A percentile compares a stretch with the other conserved stretches of the same genome.
These are phyloP conservation scores for Stenchaetothrips biformis DNA, from an alignment of 2,888 invertebrate species.

Conservation along the genomic window DNA sequence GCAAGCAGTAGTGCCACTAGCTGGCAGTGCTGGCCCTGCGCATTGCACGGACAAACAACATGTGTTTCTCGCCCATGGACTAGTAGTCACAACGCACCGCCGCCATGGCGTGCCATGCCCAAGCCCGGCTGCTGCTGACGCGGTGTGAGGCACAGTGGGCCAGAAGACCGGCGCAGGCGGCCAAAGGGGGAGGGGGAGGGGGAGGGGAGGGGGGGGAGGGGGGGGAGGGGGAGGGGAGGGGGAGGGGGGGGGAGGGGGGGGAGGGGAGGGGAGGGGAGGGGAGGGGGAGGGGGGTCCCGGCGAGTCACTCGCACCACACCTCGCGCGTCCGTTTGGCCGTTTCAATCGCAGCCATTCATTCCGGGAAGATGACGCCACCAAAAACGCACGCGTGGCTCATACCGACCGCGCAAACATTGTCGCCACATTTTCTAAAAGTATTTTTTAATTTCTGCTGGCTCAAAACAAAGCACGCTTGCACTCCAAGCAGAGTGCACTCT, in stretches of 20 bases:
- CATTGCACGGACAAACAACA: constrained; percentile 9
- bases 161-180: not conserved
- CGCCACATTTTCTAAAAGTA: not conserved
- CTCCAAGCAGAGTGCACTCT: too few relatives aligned
- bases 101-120: not conserved
- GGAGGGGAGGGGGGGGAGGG: not conserved
- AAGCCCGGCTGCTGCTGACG: not conserved
- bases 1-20: too few relatives aligned
- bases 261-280: too few relatives aligned
- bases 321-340: not conserved
- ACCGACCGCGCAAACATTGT: too few relatives aligned
- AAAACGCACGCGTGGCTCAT: constrained; percentile 25
- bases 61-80: not conserved
- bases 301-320: not conserved
- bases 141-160: not conserved
- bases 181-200: not conserved
- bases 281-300: not conserved
- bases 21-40: not conserved
- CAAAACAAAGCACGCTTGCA: too few relatives aligned
- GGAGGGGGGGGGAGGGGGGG: too few relatives aligned
- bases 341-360: not conserved
- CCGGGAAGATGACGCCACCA: not conserved
- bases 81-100: too few relatives aligned
- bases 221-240: not conserved
- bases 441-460: too few relatives aligned